phyloP scores from a whole-genome alignment of 2,113 vertebrate species.

The Zingel zingel region DNA sequence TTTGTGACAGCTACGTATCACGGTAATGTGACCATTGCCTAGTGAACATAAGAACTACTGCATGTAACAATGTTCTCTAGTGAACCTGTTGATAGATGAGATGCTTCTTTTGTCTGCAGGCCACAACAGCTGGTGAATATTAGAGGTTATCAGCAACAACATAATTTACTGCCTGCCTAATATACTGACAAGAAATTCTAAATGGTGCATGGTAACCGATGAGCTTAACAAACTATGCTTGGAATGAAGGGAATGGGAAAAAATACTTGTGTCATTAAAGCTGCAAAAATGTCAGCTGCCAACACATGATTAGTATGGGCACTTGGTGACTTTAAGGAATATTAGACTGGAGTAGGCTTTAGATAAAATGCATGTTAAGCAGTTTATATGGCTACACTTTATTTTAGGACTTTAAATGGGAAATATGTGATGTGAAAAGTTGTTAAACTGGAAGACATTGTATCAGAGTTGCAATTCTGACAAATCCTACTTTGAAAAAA shows the following conservation, averaged over 20 bases:
- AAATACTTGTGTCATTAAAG: slow-evolving; percentile 42
- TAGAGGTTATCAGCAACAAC: too few relatives aligned
- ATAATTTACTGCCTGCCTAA: neutral
- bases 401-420: neutral
- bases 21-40: neutral
- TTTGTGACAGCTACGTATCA: neutral
- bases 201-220: too few relatives aligned
- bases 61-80: neutral
- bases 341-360: neutral
- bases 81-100: neutral
- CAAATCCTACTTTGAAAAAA: neutral
- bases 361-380: neutral
- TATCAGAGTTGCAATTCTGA: neutral
- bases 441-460: neutral
- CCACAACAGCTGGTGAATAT: neutral
- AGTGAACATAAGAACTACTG: neutral
- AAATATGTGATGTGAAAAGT: neutral
- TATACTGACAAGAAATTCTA: neutral
- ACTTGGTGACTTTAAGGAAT: slow-evolving; percentile 12
- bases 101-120: neutral
- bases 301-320: slow-evolving; percentile 8
- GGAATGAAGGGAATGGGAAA: slow-evolving; percentile 5
- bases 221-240: neutral
- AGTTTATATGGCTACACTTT: neutral
- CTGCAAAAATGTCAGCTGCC: slow-evolving; percentile 10